These are phyloP conservation scores for Meloidogyne chitwoodi DNA, from an alignment of 1,140 invertebrate species.

Conservation along the genomic window DNA sequence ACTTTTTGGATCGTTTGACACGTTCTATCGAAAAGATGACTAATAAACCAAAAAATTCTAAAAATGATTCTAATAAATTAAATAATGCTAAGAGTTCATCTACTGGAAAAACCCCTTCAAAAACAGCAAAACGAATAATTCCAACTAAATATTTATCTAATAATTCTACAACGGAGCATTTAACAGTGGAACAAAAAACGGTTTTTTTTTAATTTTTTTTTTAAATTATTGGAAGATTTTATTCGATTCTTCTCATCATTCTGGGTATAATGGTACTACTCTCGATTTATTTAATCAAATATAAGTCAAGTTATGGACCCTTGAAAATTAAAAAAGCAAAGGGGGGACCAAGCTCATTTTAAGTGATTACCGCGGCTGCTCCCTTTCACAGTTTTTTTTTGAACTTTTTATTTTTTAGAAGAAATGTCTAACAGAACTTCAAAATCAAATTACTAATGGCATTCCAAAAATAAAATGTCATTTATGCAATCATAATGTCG, in stretches of 20 bases:
- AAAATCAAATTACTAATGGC: constrained; percentile 8
- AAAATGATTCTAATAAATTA: not conserved
- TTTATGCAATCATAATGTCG: not conserved
- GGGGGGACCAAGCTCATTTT: no score
- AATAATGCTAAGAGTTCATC: not conserved
- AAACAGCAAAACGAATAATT: no score
- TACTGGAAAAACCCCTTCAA: not conserved
- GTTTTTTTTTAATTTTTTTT: not conserved
- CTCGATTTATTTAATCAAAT: no score
- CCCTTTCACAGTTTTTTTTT: not conserved
- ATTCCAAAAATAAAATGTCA: not conserved
- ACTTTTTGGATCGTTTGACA: not conserved
- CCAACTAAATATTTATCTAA: not conserved
- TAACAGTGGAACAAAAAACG: not conserved
- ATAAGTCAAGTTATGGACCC: no score
- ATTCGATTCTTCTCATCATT: no score
- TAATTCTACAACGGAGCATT: not conserved
- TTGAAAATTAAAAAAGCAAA: no score
- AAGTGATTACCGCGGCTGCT: no score
- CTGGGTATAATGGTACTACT: no score
- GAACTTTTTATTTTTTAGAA: not conserved
- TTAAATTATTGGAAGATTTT: no score
- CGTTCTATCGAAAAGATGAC: not conserved
- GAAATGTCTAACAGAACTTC: not conserved
- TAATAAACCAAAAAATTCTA: not conserved